Evolutionary conservation across 2,797 vertebrate genomes (phyloP).

Genomic region (Coregonus sp.): DNA sequence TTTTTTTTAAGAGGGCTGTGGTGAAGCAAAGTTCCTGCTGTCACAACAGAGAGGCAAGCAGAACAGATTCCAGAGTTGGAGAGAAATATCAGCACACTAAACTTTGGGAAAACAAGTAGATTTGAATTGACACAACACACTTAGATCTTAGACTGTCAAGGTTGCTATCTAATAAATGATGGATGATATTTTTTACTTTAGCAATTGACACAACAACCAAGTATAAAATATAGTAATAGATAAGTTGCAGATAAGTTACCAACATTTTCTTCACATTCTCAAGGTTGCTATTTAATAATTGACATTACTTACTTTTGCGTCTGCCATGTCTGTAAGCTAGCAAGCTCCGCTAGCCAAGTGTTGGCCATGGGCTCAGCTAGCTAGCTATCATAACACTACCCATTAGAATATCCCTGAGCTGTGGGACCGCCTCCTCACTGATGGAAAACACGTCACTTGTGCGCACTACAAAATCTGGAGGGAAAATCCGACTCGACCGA

Average conservation of each 20-base stretch:
- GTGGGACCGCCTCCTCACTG: too few relatives aligned
- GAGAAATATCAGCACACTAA: background rate
- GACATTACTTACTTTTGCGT: background rate
- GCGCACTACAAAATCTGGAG: too few relatives aligned
- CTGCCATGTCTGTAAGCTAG: too few relatives aligned
- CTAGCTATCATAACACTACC: too few relatives aligned
- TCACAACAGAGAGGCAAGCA: constrained; percentile 9
- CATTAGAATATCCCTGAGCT: too few relatives aligned
- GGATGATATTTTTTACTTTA: constrained; percentile 7
- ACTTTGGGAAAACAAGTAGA: background rate
- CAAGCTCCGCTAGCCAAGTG: too few relatives aligned
- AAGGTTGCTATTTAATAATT: background rate
- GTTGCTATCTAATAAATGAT: constrained; percentile 26
- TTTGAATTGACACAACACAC: constrained; percentile 7
- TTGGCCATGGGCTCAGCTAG: too few relatives aligned
- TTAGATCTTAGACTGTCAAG: constrained; percentile 20
- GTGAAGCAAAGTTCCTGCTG: constrained; percentile 17
- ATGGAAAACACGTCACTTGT: too few relatives aligned
- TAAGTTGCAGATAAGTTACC: background rate
- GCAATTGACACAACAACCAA: constrained; percentile 2
- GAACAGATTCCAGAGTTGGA: background rate
- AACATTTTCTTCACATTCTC: background rate
- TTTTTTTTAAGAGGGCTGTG: constrained; percentile 26
- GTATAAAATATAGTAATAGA: background rate
- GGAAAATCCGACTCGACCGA: too few relatives aligned